Evolutionary conservation across 2,797 vertebrate genomes (phyloP).

Genomic region (Cyprinodon diabolis): DNA sequence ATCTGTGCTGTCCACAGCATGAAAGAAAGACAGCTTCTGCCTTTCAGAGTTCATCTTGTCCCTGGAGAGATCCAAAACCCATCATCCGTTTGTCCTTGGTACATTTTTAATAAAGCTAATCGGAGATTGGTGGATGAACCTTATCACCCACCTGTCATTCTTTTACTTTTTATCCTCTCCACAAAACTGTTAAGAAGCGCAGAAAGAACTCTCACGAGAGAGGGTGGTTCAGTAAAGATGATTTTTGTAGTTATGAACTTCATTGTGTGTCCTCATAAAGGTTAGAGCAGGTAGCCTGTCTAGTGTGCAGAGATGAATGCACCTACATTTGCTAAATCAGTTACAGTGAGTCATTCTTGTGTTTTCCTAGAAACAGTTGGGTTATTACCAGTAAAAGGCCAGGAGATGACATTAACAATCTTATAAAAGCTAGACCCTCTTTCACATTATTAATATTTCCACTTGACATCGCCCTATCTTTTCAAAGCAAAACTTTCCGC

Average conservation of each 20-base stretch:
- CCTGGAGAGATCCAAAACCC: slow-evolving; percentile 48
- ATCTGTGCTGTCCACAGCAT: slow-evolving; percentile 52
- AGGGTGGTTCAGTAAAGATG: slow-evolving; percentile 40
- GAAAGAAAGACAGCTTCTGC: slow-evolving; percentile 55
- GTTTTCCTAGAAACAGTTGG: slow-evolving; percentile 9
- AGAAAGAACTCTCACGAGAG: slow-evolving; percentile 25
- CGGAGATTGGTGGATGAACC: slow-evolving; percentile 68
- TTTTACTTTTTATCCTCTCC: slow-evolving; percentile 63
- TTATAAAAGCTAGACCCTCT: slow-evolving; percentile 8
- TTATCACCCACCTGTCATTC: slow-evolving; percentile 69
- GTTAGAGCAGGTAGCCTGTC: slow-evolving; percentile 13
- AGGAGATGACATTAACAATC: slow-evolving; percentile 26
- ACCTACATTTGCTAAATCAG: neutral
- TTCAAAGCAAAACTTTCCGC: slow-evolving; percentile 12
- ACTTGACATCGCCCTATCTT: slow-evolving; percentile 14
- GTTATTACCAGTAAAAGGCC: slow-evolving; percentile 27
- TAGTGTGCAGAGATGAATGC: slow-evolving; percentile 10
- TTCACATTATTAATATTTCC: slow-evolving; percentile 15
- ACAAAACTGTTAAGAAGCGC: slow-evolving; percentile 24
- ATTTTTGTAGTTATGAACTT: slow-evolving; percentile 33
- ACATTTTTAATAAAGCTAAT: slow-evolving; percentile 80
- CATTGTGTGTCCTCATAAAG: slow-evolving; percentile 22
- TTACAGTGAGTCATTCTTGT: slow-evolving; percentile 22
- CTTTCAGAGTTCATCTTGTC: slow-evolving; percentile 64
- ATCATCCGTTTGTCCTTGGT: slow-evolving; percentile 75